phyloP scores from a whole-genome alignment of 2,888 invertebrate species.

The Aethes cnicana region DNA sequence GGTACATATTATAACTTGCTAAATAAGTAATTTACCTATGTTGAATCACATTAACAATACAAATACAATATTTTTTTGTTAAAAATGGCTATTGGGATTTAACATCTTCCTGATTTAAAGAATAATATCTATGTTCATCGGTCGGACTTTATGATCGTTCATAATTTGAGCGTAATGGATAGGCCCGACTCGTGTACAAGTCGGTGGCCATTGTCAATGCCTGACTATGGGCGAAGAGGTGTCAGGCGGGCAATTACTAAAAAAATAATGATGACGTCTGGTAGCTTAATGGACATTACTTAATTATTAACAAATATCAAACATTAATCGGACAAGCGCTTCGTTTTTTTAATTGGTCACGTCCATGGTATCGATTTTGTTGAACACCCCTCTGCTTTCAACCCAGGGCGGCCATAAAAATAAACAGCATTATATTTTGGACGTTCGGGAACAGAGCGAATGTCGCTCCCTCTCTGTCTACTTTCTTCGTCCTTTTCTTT shows the following conservation, averaged over 20 bases:
- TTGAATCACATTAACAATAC: no score
- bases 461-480: slow-evolving; percentile 66
- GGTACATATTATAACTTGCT: not conserved
- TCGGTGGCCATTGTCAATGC: not conserved
- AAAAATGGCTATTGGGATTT: no score
- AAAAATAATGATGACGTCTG: slow-evolving; percentile 7
- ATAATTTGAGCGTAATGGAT: no score
- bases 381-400: slow-evolving; percentile 49
- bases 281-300: slow-evolving; percentile 32
- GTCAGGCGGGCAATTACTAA: slow-evolving; percentile 4
- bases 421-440: slow-evolving; percentile 67
- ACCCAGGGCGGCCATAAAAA: slow-evolving; percentile 56
- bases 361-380: slow-evolving; percentile 54
- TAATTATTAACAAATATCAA: slow-evolving; percentile 48
- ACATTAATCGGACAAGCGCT: slow-evolving; percentile 44
- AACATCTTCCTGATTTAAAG: no score
- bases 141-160: no score
- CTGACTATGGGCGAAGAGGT: not conserved
- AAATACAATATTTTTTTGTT: no score
- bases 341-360: slow-evolving; percentile 52
- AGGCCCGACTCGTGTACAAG: no score
- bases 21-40: not conserved
- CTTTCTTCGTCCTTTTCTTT: slow-evolving; percentile 78
- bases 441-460: slow-evolving; percentile 58
- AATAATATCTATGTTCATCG: no score